Conservation (phyloP, 2,797 vertebrate species). For the Hozukius guyotensis region DNA sequence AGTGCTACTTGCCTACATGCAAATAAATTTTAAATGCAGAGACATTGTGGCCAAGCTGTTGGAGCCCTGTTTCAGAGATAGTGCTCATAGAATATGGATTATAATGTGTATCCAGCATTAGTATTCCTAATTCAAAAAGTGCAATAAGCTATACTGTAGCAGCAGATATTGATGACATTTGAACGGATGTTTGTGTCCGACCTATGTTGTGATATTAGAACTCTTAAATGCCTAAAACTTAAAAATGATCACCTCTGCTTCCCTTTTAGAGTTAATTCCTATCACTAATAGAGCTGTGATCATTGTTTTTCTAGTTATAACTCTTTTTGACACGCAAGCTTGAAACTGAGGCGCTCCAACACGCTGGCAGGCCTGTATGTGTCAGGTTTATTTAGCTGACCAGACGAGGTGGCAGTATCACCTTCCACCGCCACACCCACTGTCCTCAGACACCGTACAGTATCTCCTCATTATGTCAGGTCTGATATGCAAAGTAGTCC, state of each 20-base stretch:
- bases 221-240: not conserved
- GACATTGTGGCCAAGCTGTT: not conserved
- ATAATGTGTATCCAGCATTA: not conserved
- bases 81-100: not conserved
- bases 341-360: constrained; percentile 23
- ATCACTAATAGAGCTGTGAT: not conserved
- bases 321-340: constrained; percentile 16
- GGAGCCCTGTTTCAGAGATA: not conserved
- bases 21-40: constrained; percentile 5
- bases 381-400: constrained; percentile 48
- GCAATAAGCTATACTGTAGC: not conserved
- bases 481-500: constrained; percentile 66
- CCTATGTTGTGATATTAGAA: not conserved
- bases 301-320: not conserved
- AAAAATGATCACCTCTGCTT: not conserved
- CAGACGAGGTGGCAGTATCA: constrained; percentile 49
- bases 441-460: constrained; percentile 56
- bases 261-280: not conserved
- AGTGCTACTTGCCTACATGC: constrained; percentile 1
- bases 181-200: not conserved
- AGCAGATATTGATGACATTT: not conserved
- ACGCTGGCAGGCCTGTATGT: constrained; percentile 19
- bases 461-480: constrained; percentile 64
- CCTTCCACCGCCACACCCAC: constrained; percentile 62
- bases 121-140: not conserved